Base-by-base conservation (phyloP, 2,888 invertebrate species). In the Xanthorhoe designata region DNA sequence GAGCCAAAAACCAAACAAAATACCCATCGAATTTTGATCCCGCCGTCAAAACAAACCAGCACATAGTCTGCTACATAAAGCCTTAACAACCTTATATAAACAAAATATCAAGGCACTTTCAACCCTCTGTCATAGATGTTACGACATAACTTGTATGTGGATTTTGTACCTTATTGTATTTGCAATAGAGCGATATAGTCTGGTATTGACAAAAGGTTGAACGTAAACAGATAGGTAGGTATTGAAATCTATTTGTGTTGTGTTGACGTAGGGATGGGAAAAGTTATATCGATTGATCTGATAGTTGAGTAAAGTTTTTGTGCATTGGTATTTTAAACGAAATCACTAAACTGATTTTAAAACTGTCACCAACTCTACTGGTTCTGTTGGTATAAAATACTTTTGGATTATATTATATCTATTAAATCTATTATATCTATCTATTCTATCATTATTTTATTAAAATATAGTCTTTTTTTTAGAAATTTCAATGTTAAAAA, bases 1-100 rank as follows among this genome's bases (percentile, higher is more conserved):
- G n/a, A 24, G 42, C 4, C 42, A 42, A 42, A 42, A 42, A 3
- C n/a, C 2, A 42, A 38, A 54, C 15, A 42, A 38, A 35, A 35
- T 38, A 52, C 60, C 9, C 17, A 1, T 42, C 32, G 8, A 59
- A 35, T 15, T 49, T 47, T 47, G 19, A 32, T 52, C 45, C 18
- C 47, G 32, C 10, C 45, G 52, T 55, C 61, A 62, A 13, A 58
- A 54, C 61, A 66, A 62, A 58, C 38, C 18, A 45, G 32, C 54
- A 62, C 29, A 57, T 53, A 47, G 58, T 62, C 56, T 63, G 35
- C 10, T 58, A 64, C 53, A 61, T 61, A 53, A 38, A 47, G 57
- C 24, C 52, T 32, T 61, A 15, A 47, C 47, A 18, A 55, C 6
- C n/a, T 55, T 42, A 57, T 38, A 47, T 57, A 52, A 51, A 51